phyloP scores from a whole-genome alignment of 2,797 vertebrate species.

The Psittacula derbiana region DNA sequence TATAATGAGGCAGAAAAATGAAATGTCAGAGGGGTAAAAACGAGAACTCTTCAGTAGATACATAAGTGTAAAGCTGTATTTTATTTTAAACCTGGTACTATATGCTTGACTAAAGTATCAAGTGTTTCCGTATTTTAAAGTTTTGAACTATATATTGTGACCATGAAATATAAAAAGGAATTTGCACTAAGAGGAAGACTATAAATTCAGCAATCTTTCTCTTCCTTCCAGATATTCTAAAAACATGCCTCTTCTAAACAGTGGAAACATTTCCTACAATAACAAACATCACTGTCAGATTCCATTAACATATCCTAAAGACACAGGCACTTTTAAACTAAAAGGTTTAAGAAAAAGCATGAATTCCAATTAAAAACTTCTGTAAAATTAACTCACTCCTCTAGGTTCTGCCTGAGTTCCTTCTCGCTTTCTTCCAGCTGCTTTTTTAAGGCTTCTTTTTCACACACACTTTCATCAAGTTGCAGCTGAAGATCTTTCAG shows the following conservation, averaged over 20 bases:
- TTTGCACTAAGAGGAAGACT: neutral
- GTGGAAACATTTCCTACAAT: neutral
- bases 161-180: neutral
- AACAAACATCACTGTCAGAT: neutral
- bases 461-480: conserved; percentile 76
- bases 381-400: conserved; percentile 85
- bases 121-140: neutral
- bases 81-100: neutral
- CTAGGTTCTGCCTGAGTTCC: conserved; percentile 86
- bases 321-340: neutral
- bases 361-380: neutral
- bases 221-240: neutral
- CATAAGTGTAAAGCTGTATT: neutral
- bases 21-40: neutral
- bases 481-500: conserved; percentile 81
- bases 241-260: neutral
- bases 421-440: conserved; percentile 85
- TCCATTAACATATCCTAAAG: neutral
- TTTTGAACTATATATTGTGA: neutral
- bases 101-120: neutral
- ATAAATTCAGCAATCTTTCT: neutral
- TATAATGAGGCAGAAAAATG: neutral
- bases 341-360: neutral
- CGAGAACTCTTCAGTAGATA: neutral
- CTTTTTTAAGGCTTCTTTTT: conserved; percentile 79